Conservation (phyloP, 2,888 invertebrate genomes). For the Epicampocera succincta region DNA sequence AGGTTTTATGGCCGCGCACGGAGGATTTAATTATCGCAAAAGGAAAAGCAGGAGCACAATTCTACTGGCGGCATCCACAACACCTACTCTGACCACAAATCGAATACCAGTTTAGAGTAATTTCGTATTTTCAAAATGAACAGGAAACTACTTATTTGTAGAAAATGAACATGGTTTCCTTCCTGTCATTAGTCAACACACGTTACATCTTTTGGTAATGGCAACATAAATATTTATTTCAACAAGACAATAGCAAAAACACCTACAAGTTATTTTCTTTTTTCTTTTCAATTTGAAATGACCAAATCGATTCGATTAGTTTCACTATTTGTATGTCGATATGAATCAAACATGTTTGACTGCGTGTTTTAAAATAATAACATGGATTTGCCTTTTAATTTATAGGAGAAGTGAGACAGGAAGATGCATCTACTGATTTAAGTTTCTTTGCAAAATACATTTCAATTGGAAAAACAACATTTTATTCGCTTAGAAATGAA, state of each 20-base stretch:
- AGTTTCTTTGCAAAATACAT: constrained; percentile 41
- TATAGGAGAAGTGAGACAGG: neutral
- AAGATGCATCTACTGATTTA: constrained; percentile 6
- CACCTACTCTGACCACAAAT: too few species aligned
- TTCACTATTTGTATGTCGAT: constrained; percentile 28
- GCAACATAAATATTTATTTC: constrained; percentile 33
- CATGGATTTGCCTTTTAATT: too few species aligned
- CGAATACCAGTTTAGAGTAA: too few species aligned
- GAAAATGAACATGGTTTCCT: constrained; percentile 39
- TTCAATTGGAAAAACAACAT: neutral
- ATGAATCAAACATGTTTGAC: constrained; percentile 25
- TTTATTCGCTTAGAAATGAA: too few species aligned
- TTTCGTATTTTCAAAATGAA: neutral
- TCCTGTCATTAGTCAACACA: constrained; percentile 31
- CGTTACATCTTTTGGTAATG: neutral
- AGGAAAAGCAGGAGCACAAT: too few species aligned
- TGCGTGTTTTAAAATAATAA: neutral
- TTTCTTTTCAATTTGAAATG: constrained; percentile 13
- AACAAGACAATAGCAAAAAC: constrained; percentile 7
- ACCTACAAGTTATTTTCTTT: constrained; percentile 58
- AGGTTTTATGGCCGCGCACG: too few species aligned
- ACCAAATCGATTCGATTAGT: constrained; percentile 48
- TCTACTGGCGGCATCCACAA: too few species aligned
- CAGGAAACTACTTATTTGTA: constrained; percentile 26
- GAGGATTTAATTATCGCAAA: too few species aligned